Conservation (phyloP, 2,888 invertebrate species). For the Crematogaster levior region DNA sequence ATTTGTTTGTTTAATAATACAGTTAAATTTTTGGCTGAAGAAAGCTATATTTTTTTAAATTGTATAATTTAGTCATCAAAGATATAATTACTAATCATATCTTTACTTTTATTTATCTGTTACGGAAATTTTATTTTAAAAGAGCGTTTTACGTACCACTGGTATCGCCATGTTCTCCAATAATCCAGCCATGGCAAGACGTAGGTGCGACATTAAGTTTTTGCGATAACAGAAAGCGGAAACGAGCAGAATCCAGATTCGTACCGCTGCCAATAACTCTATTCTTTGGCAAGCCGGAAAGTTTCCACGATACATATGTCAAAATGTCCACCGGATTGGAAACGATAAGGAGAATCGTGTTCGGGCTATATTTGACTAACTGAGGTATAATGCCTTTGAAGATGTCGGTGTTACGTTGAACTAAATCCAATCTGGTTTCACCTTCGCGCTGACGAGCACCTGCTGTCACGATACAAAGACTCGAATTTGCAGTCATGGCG, state of each 20-base stretch:
- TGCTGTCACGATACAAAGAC: conserved; percentile 95
- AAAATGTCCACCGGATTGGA: conserved; percentile 97
- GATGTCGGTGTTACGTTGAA: conserved; percentile 96
- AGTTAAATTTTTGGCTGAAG: neutral
- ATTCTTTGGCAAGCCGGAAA: conserved; percentile 95
- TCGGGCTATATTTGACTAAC: conserved; percentile 93
- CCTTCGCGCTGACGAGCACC: conserved; percentile 96
- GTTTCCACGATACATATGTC: conserved; percentile 97
- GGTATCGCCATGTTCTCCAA: conserved; percentile 97
- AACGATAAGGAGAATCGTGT: conserved; percentile 94
- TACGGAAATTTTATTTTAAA: neutral
- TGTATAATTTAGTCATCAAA: neutral
- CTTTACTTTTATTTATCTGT: neutral
- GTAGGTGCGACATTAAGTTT: conserved; percentile 93
- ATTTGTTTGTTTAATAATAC: neutral
- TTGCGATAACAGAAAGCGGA: conserved; percentile 95
- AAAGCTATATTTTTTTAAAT: neutral
- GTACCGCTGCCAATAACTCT: conserved; percentile 97
- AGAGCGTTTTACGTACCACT: conserved; percentile 88
- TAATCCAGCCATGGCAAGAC: conserved; percentile 96
- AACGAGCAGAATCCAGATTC: conserved; percentile 96
- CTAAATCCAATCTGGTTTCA: conserved; percentile 94
- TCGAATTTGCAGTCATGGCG: conserved; percentile 91
- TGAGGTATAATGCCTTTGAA: conserved; percentile 94
- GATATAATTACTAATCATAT: neutral